Percentiles rank a stretch among this genome's conserved stretches.
phyloP scores from a whole-genome alignment of 2,797 vertebrate species.

The Muscicapa striata region DNA sequence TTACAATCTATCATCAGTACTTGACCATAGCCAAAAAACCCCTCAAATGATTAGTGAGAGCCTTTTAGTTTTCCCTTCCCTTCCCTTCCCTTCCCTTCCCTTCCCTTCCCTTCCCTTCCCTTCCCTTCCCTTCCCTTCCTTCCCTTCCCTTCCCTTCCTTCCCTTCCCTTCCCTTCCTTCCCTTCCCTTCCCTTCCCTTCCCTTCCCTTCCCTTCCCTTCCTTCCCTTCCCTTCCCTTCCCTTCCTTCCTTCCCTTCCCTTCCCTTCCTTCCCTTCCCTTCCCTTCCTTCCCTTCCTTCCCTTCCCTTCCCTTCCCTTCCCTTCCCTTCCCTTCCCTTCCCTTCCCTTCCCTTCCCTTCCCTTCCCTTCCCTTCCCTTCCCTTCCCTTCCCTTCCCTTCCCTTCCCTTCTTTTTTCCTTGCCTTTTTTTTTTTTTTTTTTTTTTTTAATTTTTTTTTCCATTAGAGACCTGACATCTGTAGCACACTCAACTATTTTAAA shows the following conservation, averaged over 20 bases:
- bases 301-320: not conserved
- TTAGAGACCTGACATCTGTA: not conserved
- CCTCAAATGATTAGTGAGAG: not conserved
- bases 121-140: not conserved
- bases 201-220: not conserved
- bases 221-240: too few relatives aligned
- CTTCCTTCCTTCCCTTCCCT: too few relatives aligned
- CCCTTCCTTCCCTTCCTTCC: not conserved
- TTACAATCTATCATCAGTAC: not conserved
- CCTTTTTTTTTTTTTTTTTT: not conserved
- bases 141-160: not conserved
- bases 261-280: not conserved
- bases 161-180: too few relatives aligned
- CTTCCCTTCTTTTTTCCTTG: not conserved
- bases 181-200: not conserved
- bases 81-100: not conserved
- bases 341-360: not conserved
- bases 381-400: too few relatives aligned
- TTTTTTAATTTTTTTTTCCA: not conserved
- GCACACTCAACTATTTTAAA: not conserved
- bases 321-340: too few relatives aligned
- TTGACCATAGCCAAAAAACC: not conserved
- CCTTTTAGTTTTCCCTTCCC: not conserved
- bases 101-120: not conserved
- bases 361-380: not conserved